Base-by-base conservation (phyloP, 2,888 invertebrate species). In the Acrobasis suavella region DNA sequence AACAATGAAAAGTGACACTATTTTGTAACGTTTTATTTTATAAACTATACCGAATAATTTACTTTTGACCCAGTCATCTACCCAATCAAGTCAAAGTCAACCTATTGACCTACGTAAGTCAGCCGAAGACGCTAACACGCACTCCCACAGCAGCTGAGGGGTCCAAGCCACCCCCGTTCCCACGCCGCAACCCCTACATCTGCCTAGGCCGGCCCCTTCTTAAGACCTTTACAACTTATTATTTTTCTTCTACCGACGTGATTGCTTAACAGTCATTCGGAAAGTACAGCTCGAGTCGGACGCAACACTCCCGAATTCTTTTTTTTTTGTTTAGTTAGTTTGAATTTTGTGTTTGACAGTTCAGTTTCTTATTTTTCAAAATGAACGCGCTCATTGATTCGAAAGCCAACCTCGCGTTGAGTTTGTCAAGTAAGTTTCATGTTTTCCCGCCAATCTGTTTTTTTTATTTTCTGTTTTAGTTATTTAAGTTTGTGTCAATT, bases 261-360 rank as follows among this genome's bases (percentile, higher is more conserved):
- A 85, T 85, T 85, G 74, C 69, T 68, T 65, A 67, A 78, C 77
- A 77, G 80, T 80, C 85, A 85, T 82, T 85, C 80, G 71, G 62
- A 62, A 72, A 68, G 67, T 69, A 67, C 77, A 69, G 72, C 69
- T 70, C 76, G 75, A 72, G 71, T 15, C 71, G 74, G 59, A 54
- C 66, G 54, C 69, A 67, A 15, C n/a, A n/a, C 71, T 59, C 62
- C 17, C 61, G 58, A 50, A 59, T 64, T 56, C 59, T 56, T 51
- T 60, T 59, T 38, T 38, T 61, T 65, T 39, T 58, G 51, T 49
- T 58, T 17, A 6, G 5, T 62, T 50, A 16, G 32, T 39, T 55
- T 22, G 5, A 32, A 7, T 32, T 32, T 59, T 55, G 39, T 55
- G 50, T 22, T 42, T 32, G 32, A 38, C 15, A 39, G 38, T 32